Base-by-base conservation (phyloP, 64 coral and sea anemone species). In the Dendrophyllia cribrosa region DNA sequence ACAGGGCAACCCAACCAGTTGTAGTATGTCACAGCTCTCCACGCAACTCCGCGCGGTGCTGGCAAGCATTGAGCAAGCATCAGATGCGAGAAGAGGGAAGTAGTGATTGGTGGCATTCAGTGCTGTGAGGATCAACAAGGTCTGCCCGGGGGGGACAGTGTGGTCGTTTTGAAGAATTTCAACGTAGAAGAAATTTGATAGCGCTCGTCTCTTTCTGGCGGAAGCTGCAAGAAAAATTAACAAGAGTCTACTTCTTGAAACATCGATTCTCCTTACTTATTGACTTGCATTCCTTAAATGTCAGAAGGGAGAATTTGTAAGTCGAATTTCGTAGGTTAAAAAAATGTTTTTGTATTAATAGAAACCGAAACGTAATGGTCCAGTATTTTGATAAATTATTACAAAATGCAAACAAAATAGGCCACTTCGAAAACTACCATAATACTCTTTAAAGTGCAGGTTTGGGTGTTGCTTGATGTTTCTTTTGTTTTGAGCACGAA, bases 61-160 rank as follows among this genome's bases (percentile, higher is more conserved):
- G 5, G 22, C 59, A 21, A 97, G 53, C 20, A 93, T 10, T 83
- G 58, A 51, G 88, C 95, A 97, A 50, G 88, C 83, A 2, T 88
- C 74, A 51, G 92, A 52, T 3, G 92, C 88, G 8, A 66, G 70
- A 9, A 97, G 7, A 17, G 95, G 95, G 0, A 43, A 58, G 74
- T 88, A 97, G 16, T 66, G 43, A 19, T 96, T 96, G 11, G 61
- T 90, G 22, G 86, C 92, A 43, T 96, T 77, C 58, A 97, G 70
- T 12, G 86, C 81, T 15, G 88, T 84, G 43, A 94, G 34, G 43
- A 87, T 76, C 21, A 94, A 74, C 7, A 97, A 58, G 0, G 66
- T 85, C 65, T 94, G 70, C 6, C 26, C 7, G 5, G 69, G 13
- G n/a, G 51, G 43, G 20, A 46, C 44, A 10, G 34, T 34, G n/a